Base-by-base conservation (phyloP, 2,797 vertebrate species). In the Vespertilio murinus region DNA sequence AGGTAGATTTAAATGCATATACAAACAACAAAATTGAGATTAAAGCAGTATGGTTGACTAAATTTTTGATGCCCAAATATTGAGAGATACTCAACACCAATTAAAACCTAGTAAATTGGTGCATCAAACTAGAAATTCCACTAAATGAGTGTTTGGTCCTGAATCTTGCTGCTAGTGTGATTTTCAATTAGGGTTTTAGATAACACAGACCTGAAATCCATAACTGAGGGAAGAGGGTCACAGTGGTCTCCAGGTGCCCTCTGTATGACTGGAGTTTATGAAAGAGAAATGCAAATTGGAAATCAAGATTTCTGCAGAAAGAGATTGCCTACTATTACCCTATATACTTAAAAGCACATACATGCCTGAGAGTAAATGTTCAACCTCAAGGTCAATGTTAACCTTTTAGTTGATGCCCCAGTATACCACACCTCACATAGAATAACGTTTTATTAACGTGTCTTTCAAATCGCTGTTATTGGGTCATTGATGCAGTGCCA, bases 91-190 rank as follows among this genome's bases (percentile, higher is more conserved):
- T 80, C 33, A 69, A 20, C 45, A 71, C 23, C 49, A 30, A 47
- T 77, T 86, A 82, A 95, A 88, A 83, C 9, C 40, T 52, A 83
- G 70, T 86, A 35, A 74, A 40, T 20, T 85, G 70, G 69, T 70
- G 52, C n/a, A 75, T 90, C 42, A 90, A 73, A 69, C 5, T 54
- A 22, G 54, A 65, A 79, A n/a, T 71, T 14, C 90, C 65, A 82
- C 59, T 61, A 78, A 93, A 67, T 83, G 65, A 30, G 33, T 33
- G 13, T n/a, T 86, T 56, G 25, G 17, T 91, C 8, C 18, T 64
- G 9, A 49, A 59, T 33, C 5, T 75, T 84, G 23, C 45, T 61
- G 3, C 17, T 65, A 75, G 0, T 78, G 17, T 90, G 30, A 33
- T 69, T 56, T 67, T 54, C 35, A 38, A 4, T 0, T 0, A 87